Percentiles rank a stretch among this genome's conserved stretches.
These are phyloP conservation scores for Parauchenoglanis punctatus DNA, from an alignment of 2,797 vertebrate species.

Conservation along the genomic window DNA sequence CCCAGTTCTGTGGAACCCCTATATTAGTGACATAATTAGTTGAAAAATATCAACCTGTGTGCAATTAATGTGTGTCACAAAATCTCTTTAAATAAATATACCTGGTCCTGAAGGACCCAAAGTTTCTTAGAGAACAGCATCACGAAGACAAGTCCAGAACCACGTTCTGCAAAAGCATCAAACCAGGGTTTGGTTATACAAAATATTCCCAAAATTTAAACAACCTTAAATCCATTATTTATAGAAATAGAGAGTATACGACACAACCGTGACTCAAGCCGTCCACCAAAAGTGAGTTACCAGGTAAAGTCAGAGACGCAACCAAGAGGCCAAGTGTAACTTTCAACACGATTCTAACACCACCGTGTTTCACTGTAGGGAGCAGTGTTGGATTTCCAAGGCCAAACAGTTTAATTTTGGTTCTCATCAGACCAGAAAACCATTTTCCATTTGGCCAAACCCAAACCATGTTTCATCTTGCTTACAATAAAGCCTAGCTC, in stretches of 20 bases:
- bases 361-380: neutral
- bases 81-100: neutral
- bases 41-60: neutral
- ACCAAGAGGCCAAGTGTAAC: neutral
- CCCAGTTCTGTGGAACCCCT: neutral
- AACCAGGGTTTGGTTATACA: neutral
- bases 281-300: neutral
- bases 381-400: neutral
- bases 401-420: neutral
- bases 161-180: neutral
- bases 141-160: neutral
- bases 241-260: neutral
- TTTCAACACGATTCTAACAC: neutral
- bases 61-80: neutral
- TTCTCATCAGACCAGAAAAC: neutral
- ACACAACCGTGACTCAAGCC: neutral
- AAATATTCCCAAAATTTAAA: neutral
- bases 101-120: neutral
- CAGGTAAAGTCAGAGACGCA: neutral
- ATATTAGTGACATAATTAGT: neutral
- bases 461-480: neutral
- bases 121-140: neutral
- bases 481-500: neutral
- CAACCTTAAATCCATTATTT: neutral
- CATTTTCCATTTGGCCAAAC: neutral